phyloP scores from a whole-genome alignment of 2,113 vertebrate species.

The Balaenoptera acutorostrata region DNA sequence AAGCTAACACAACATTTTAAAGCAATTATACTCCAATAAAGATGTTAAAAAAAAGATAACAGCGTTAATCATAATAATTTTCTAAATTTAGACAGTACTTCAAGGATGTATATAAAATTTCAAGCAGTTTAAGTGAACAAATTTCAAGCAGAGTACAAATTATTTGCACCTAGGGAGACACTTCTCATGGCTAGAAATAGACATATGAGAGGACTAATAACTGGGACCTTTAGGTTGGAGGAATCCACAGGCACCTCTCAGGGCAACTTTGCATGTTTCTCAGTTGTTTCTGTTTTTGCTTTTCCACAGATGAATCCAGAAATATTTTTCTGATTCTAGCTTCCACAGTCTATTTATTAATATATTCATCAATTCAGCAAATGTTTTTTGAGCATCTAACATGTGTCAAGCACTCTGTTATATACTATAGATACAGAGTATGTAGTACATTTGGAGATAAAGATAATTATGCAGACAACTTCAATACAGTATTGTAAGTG shows the following conservation, averaged over 20 bases:
- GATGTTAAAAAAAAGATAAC: not conserved
- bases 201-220: not conserved
- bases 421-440: not conserved
- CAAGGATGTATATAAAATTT: not conserved
- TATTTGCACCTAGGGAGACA: not conserved
- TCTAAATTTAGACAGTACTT: not conserved
- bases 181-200: not conserved
- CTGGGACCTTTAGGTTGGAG: not conserved
- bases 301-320: not conserved
- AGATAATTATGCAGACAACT: not conserved
- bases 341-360: not conserved
- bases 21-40: too few relatives aligned
- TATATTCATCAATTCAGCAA: not conserved
- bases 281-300: not conserved
- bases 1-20: too few relatives aligned
- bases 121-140: not conserved
- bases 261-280: not conserved
- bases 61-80: not conserved
- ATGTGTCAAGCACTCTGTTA: not conserved
- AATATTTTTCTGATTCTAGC: not conserved
- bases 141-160: not conserved
- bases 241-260: not conserved
- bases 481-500: not conserved
- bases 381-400: not conserved
- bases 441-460: not conserved